Evolutionary conservation across 1,140 invertebrate species (phyloP).

Genomic region (Papilio polytes): DNA sequence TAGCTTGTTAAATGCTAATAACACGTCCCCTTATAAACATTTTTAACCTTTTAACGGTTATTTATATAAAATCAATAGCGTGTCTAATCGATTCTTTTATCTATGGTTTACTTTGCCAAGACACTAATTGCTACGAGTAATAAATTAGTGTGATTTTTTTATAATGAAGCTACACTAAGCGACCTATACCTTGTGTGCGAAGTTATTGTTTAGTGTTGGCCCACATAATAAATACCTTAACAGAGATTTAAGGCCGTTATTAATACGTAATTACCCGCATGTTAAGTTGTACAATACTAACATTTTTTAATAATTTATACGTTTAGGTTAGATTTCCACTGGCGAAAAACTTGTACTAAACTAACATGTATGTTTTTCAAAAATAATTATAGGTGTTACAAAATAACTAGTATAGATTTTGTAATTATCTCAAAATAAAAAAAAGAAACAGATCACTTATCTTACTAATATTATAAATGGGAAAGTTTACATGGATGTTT

Average conservation of each 20-base stretch:
- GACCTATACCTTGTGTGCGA: background rate
- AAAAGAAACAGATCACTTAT: too few relatives aligned
- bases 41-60: background rate
- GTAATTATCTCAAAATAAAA: too few relatives aligned
- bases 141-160: too few relatives aligned
- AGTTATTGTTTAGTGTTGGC: background rate
- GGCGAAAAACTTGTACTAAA: too few relatives aligned
- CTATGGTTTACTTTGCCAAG: background rate
- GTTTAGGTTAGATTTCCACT: background rate
- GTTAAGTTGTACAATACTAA: background rate
- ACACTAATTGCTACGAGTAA: too few relatives aligned
- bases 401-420: too few relatives aligned
- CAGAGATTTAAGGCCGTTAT: background rate
- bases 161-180: too few relatives aligned
- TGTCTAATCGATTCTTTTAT: background rate
- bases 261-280: background rate
- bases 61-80: background rate
- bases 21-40: background rate
- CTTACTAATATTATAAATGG: too few relatives aligned
- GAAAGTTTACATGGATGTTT: too few relatives aligned
- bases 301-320: background rate
- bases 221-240: background rate
- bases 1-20: constrained; percentile 16
- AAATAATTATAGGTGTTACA: too few relatives aligned
- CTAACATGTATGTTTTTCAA: too few relatives aligned